Evolutionary conservation across 2,113 vertebrate genomes (phyloP), one percentile per base, ranked within the genome.

Genomic region (Narcine bancroftii): DNA sequence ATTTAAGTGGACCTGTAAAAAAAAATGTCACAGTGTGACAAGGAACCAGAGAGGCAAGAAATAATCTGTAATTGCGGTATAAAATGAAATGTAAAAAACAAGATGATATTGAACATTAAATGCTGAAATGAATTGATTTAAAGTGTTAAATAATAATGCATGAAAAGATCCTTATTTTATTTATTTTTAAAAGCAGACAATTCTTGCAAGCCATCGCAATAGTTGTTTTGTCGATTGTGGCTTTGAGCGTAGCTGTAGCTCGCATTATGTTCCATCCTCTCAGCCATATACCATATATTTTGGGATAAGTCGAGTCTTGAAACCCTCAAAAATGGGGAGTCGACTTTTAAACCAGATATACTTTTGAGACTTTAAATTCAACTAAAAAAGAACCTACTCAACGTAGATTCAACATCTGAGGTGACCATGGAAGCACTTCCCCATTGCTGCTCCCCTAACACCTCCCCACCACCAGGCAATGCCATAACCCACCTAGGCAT

Each of bases 41-140:
- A 4, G 33, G 47, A 45, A 39, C 29, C 79, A 83, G 29, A 83
- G 29, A 53, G 47, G 3, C 47, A 87, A 21, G 81, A 87, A 36
- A 36, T 33, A 60, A 87, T 87, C 33, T 87, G 33, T 87, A 87
- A 63, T n/a, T 87, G 53, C 53, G 60, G 13, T n/a, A 53, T 83
- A 26, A 83, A 87, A 87, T 53, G 81, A 87, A 63, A n/a, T 21
- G n/a, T 87, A 29, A 87, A 36, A 85, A 85, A 85, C 29, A n/a
- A 60, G 50, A 85, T 56, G 29, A 36, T 60, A 53, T 7, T 77
- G 50, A 81, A 24, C 77, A 81, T 29, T 53, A 50, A 53, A 53
- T 53, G 79, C 47, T 83, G 36, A 87, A 19, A 11, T 56, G 33
- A 83, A 83, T 13, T 83, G 33, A 21, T 87, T 87, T 60, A n/a